Percentiles rank a stretch among this genome's conserved stretches.
Evolutionary conservation across 1,140 invertebrate species (phyloP).

Genomic region (Drosophila repleta): DNA sequence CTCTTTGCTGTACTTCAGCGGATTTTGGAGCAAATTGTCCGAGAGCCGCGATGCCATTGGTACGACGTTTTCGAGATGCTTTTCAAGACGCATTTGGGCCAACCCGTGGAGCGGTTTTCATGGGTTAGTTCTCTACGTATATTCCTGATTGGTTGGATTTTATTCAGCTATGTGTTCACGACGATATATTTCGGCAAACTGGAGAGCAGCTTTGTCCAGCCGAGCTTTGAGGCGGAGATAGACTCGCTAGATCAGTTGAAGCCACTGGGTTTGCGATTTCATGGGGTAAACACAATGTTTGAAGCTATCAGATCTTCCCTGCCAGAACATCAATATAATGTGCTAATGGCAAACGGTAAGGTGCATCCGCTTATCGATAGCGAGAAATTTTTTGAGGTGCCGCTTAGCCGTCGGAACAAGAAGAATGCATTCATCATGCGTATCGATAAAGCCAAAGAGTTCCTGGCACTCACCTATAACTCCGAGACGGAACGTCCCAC

Average conservation of each 20-base stretch:
- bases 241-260: constrained; percentile 54
- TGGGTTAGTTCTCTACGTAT: constrained; percentile 60
- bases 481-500: constrained; percentile 50
- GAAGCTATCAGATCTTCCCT: constrained; percentile 50
- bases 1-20: constrained; percentile 56
- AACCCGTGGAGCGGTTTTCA: constrained; percentile 57
- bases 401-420: constrained; percentile 26
- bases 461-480: constrained; percentile 65
- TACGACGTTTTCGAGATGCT: constrained; percentile 69
- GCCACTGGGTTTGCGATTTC: constrained; percentile 42
- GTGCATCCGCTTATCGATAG: constrained; percentile 26
- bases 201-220: constrained; percentile 73
- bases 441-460: constrained; percentile 61
- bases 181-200: constrained; percentile 77
- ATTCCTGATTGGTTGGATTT: constrained; percentile 70
- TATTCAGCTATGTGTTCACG: constrained; percentile 75
- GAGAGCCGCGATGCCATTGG: constrained; percentile 37
- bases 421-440: constrained; percentile 62
- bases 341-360: constrained; percentile 29
- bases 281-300: constrained; percentile 58
- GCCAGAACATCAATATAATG: constrained; percentile 44
- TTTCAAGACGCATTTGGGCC: constrained; percentile 65
- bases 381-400: constrained; percentile 40
- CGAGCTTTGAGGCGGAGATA: constrained; percentile 60
- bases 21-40: constrained; percentile 30